phyloP scores from a whole-genome alignment of 1,140 invertebrate genomes.

The Chrysopa pallens region DNA sequence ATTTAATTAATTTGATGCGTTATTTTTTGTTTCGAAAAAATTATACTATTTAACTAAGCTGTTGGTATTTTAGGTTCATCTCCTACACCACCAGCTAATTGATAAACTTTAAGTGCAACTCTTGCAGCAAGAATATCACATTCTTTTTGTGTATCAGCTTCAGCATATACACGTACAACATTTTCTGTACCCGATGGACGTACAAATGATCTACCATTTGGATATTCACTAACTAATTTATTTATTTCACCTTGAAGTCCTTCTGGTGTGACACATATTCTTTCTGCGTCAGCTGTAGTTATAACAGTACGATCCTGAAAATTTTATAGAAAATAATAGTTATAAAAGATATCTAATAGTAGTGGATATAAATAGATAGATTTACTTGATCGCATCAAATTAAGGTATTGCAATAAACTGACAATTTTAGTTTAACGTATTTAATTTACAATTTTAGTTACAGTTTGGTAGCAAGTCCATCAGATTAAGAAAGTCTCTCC shows the following conservation, averaged over 20 bases:
- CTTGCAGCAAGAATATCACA: slow-evolving; percentile 55
- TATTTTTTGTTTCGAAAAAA: no score
- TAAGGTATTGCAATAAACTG: no score
- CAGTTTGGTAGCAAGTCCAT: no score
- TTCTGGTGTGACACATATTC: slow-evolving; percentile 53
- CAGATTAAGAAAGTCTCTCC: no score
- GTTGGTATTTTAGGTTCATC: slow-evolving; percentile 20
- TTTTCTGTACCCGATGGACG: slow-evolving; percentile 96
- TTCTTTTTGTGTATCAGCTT: slow-evolving; percentile 61
- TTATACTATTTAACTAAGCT: no score
- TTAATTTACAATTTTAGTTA: no score
- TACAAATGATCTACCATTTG: slow-evolving; percentile 69
- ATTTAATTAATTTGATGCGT: no score
- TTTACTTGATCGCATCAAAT: no score
- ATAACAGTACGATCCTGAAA: slow-evolving; percentile 65
- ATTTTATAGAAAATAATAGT: slow-evolving; percentile 4
- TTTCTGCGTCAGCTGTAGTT: slow-evolving; percentile 71
- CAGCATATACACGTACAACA: slow-evolving; percentile 88
- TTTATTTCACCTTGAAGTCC: slow-evolving; percentile 75
- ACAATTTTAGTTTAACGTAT: no score
- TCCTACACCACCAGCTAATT: slow-evolving; percentile 56
- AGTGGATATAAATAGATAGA: no score
- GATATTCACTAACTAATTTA: slow-evolving; percentile 44
- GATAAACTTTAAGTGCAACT: slow-evolving; percentile 55
- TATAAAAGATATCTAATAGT: no score